Evolutionary conservation across 1,140 invertebrate genomes (phyloP).

Genomic region (Sycophaga agraensis): DNA sequence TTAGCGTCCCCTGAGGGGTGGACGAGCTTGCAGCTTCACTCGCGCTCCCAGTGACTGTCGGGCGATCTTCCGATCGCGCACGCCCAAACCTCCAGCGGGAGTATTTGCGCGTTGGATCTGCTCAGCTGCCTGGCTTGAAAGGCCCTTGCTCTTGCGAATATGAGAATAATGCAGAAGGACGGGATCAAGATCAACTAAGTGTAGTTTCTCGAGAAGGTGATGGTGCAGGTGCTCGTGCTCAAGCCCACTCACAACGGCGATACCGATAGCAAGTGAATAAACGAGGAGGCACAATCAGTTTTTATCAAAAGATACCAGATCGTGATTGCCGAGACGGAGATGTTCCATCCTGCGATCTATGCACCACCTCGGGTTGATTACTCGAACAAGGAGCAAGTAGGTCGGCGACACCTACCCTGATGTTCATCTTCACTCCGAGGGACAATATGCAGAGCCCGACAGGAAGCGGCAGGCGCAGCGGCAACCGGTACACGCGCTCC

Average conservation of each 20-base stretch:
- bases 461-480: slow-evolving; percentile 30
- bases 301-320: too few relatives aligned
- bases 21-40: not conserved
- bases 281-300: too few relatives aligned
- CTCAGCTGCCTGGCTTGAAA: too few relatives aligned
- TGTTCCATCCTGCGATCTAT: too few relatives aligned
- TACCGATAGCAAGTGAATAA: too few relatives aligned
- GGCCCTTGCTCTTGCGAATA: not conserved
- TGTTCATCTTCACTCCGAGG: slow-evolving; percentile 26
- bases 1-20: not conserved
- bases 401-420: not conserved
- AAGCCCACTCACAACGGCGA: too few relatives aligned
- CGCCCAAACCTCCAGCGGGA: too few relatives aligned
- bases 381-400: too few relatives aligned
- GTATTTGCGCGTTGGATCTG: too few relatives aligned
- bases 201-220: not conserved
- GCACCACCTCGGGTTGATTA: too few relatives aligned
- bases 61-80: slow-evolving; percentile 13
- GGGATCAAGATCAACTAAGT: slow-evolving; percentile 22
- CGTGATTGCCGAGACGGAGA: too few relatives aligned
- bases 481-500: slow-evolving; percentile 69
- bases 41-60: slow-evolving; percentile 17
- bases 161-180: slow-evolving; percentile 28
- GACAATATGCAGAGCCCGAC: slow-evolving; percentile 45
- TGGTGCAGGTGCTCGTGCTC: too few relatives aligned